Conservation (phyloP, 2,888 invertebrate species). For the Hedychridium roseum region DNA sequence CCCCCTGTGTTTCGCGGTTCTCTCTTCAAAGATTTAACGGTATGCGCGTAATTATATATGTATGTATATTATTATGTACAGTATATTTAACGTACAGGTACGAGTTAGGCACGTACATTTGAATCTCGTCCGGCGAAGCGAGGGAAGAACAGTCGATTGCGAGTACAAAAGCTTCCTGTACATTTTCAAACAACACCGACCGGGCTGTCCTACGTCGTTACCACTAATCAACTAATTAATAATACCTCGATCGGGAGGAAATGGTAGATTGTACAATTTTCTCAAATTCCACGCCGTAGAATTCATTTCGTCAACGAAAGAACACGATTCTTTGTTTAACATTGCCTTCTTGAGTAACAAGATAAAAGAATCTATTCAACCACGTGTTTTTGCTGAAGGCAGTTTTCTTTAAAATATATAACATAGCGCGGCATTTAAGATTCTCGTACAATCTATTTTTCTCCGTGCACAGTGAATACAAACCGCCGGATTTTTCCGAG, state of each 20-base stretch:
- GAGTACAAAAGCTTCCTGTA: constrained; percentile 50
- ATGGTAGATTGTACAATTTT: not conserved
- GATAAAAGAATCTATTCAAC: too few species aligned
- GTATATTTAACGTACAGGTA: too few species aligned
- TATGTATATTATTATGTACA: not conserved
- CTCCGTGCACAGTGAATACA: too few species aligned
- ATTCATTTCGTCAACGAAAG: not conserved
- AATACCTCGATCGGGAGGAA: constrained; percentile 8
- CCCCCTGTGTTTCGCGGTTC: too few species aligned
- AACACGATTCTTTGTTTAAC: too few species aligned
- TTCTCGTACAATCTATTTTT: too few species aligned
- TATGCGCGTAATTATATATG: not conserved
- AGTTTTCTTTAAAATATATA: too few species aligned
- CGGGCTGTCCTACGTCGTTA: constrained; percentile 24
- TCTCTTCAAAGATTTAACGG: not conserved
- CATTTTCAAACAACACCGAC: constrained; percentile 31
- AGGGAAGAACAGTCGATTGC: constrained; percentile 49
- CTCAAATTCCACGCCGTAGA: not conserved
- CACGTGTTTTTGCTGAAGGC: too few species aligned
- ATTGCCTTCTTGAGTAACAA: too few species aligned
- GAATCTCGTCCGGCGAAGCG: constrained; percentile 24
- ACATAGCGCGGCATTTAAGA: too few species aligned
- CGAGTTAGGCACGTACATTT: too few species aligned
- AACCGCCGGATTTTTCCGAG: too few species aligned
- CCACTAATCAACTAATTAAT: constrained; percentile 17